Evolutionary conservation across 2,113 vertebrate species (phyloP), one percentile per base, ranked within the genome.

Genomic region (Phrynocephalus versicolor): DNA sequence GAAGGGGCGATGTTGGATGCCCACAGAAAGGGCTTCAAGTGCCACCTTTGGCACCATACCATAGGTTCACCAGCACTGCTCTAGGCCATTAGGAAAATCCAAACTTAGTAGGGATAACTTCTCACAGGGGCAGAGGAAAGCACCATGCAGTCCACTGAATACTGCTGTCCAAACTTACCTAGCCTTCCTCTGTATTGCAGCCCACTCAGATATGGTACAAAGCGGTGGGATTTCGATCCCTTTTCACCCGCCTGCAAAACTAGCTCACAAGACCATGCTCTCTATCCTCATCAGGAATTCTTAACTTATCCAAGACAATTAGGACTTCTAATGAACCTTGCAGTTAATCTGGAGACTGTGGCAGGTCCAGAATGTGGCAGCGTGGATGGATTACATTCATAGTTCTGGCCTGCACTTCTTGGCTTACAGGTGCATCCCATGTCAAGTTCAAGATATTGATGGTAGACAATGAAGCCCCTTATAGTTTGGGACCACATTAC

Each of bases 171-270:
- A 12, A 10, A 33, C 64, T 33, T n/a, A 67, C 30, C 35, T 41
- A 57, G 60, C 85, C 85, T 90, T 21, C 30, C 80, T 81, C 85
- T 35, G 80, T 74, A 80, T 76, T 37, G 25, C 3, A 81, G n/a
- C 41, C 16, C 19, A 82, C 87, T n/a, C 81, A 81, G 80, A 88
- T 85, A 92, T 57, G n/a, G 10, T 37, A n/a, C 2, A 30, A 10
- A 35, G 69, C 41, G 55, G n/a, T 45, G 72, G 51, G 33, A n/a
- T 65, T 74, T 21, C 58, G 16, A 37, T 51, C 16, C 16, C 39
- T 33, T 62, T 35, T 19, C 2, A 1, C 13, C 12, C 9, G 4
- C 19, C 45, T 57, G 15, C 69, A 82, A 12, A 30, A 13, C 67
- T 33, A 67, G 51, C 27, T 76, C 64, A 23, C 35, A 58, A 30